Percentiles rank a stretch among this genome's conserved stretches.
phyloP scores from a whole-genome alignment of 1,140 invertebrate species.

The Cydia splendana region DNA sequence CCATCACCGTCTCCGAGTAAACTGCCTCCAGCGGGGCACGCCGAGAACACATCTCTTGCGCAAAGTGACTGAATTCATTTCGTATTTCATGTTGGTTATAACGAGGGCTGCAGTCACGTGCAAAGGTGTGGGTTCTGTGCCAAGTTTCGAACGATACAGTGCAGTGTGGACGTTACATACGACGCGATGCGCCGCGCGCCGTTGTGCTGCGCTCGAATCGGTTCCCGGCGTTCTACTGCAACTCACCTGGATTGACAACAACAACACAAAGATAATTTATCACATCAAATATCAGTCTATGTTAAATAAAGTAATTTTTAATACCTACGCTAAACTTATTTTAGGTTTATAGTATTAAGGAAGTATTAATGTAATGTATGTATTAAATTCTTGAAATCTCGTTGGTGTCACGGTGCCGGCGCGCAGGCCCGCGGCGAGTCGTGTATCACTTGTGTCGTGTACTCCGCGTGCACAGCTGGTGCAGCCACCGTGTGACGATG shows the following conservation, averaged over 20 bases:
- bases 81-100: too few species aligned
- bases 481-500: too few species aligned
- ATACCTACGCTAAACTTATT: too few species aligned
- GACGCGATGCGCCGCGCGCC: not conserved
- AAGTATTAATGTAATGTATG: too few species aligned
- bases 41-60: not conserved
- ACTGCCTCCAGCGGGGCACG: not conserved
- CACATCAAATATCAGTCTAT: not conserved
- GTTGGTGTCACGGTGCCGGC: not conserved
- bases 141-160: not conserved
- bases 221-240: not conserved
- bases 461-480: too few species aligned
- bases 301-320: too few species aligned
- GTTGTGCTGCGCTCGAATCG: not conserved
- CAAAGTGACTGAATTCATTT: too few species aligned
- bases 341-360: too few species aligned
- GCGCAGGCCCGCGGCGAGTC: not conserved
- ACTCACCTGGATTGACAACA: not conserved
- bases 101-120: not conserved
- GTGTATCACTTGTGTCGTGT: too few species aligned
- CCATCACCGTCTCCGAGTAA: constrained; percentile 88
- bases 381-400: too few species aligned
- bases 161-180: not conserved
- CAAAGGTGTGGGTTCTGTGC: not conserved
- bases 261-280: not conserved